Percentiles rank a stretch among this genome's conserved stretches.
Conservation (phyloP, 2,113 vertebrate genomes). For the Lasiurus cinereus region DNA sequence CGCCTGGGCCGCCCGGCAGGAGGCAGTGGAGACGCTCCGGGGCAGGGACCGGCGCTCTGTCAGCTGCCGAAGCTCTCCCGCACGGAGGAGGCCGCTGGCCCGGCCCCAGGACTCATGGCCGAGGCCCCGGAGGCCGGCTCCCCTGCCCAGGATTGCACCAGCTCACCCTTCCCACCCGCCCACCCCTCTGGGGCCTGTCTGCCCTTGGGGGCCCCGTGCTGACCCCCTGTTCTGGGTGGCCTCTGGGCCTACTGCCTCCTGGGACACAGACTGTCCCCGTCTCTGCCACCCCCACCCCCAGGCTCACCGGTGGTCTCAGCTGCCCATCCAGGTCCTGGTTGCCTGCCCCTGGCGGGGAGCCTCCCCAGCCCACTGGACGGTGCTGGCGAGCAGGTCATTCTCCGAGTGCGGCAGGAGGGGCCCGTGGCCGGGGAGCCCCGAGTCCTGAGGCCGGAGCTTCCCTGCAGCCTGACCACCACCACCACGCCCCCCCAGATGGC, state of each 20-base stretch:
- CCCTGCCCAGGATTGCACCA: accelerated
- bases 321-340: background rate
- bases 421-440: accelerated
- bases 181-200: background rate
- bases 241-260: too few relatives aligned
- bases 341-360: background rate
- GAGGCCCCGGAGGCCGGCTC: background rate
- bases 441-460: background rate
- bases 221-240: background rate
- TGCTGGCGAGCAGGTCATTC: background rate
- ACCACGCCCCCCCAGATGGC: background rate
- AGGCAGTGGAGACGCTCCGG: background rate
- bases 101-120: background rate
- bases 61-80: too few relatives aligned
- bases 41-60: background rate
- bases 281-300: background rate
- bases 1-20: accelerated
- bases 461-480: accelerated
- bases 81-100: background rate
- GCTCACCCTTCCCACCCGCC: background rate
- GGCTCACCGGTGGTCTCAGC: background rate
- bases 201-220: accelerated
- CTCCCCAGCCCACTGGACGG: background rate
- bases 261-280: too few relatives aligned
- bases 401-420: accelerated